Conservation (phyloP, 1,140 invertebrate species). For the Dendrolimus punctatus region DNA sequence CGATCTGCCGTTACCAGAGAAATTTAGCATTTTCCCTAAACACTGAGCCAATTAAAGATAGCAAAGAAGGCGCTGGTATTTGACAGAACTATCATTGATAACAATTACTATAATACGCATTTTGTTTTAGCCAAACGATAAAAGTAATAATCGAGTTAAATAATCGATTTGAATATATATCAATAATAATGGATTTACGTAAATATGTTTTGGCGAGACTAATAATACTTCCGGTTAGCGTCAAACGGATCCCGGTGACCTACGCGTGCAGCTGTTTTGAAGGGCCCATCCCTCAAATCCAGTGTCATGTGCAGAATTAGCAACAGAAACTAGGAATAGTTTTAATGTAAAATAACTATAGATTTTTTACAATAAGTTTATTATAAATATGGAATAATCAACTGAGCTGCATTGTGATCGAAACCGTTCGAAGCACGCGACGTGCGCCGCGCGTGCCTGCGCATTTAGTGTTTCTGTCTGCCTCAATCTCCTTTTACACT, state of each 20-base stretch:
- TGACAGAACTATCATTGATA: no score
- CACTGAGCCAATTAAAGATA: not conserved
- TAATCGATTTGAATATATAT: no score
- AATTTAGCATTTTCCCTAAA: slow-evolving; percentile 1
- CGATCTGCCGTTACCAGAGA: slow-evolving; percentile 3
- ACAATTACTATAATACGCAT: no score
- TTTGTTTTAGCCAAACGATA: no score
- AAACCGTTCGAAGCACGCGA: slow-evolving; percentile 29
- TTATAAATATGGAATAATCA: slow-evolving; percentile 46
- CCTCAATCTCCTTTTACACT: slow-evolving; percentile 22
- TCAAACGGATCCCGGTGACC: no score
- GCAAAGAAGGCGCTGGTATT: no score
- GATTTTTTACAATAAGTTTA: slow-evolving; percentile 67
- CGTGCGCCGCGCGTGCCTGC: slow-evolving; percentile 12
- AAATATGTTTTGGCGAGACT: no score
- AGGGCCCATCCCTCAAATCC: slow-evolving; percentile 16
- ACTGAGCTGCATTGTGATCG: slow-evolving; percentile 66
- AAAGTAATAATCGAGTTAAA: no score
- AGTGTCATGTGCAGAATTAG: slow-evolving; percentile 4
- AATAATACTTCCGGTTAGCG: no score
- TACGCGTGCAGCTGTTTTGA: slow-evolving; percentile 10
- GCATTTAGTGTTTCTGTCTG: slow-evolving; percentile 32
- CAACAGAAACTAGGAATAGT: slow-evolving; percentile 23
- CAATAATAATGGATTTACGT: no score
- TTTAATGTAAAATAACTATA: slow-evolving; percentile 58